phyloP scores from a whole-genome alignment of 2,113 vertebrate species.

The Gulo gulo region DNA sequence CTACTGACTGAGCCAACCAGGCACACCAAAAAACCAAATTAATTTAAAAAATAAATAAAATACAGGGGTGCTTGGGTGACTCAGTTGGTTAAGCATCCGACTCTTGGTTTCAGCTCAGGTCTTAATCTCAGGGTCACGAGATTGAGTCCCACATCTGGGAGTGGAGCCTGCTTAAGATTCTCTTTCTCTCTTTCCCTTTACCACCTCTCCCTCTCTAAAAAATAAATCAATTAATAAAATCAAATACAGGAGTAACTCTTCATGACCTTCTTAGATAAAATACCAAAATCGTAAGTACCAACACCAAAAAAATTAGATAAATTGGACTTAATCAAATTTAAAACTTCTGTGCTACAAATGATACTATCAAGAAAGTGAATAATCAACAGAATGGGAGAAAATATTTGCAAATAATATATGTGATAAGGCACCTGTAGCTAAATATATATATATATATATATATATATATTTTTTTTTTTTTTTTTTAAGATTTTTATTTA shows the following conservation, averaged over 20 bases:
- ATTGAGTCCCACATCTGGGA: background rate
- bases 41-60: background rate
- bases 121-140: background rate
- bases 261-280: background rate
- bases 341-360: background rate
- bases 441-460: background rate
- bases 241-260: background rate
- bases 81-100: background rate
- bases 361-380: background rate
- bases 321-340: background rate
- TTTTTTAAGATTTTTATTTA: too few relatives aligned
- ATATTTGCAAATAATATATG: background rate
- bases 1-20: background rate
- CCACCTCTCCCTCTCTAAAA: background rate
- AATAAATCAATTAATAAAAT: background rate
- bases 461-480: too few relatives aligned
- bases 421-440: background rate
- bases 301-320: background rate
- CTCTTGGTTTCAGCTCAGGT: background rate
- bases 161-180: background rate
- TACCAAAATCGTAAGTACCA: background rate
- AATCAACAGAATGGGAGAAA: background rate
- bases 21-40: background rate
- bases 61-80: background rate
- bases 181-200: background rate